Evolutionary conservation across 1,140 invertebrate genomes (phyloP).

Genomic region (Frieseomelitta varia): DNA sequence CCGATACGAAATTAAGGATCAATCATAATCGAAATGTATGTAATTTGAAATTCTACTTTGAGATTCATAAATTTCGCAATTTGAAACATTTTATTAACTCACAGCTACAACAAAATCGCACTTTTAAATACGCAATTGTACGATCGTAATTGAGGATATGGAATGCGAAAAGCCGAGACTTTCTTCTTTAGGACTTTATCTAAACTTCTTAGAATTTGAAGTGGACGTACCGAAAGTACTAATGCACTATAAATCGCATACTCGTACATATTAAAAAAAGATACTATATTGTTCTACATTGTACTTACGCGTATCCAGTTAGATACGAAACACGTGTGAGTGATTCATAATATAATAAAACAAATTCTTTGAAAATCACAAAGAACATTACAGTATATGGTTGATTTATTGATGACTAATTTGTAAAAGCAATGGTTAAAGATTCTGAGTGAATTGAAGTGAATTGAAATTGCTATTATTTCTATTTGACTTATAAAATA

Average conservation of each 20-base stretch:
- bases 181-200: slow-evolving; percentile 10
- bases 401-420: neutral
- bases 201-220: slow-evolving; percentile 29
- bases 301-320: neutral
- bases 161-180: slow-evolving; percentile 21
- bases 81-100: neutral
- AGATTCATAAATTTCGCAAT: slow-evolving; percentile 22
- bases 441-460: neutral
- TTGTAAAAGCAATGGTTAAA: neutral
- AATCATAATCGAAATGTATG: neutral
- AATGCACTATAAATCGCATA: neutral
- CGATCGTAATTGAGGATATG: neutral
- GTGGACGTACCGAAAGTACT: neutral
- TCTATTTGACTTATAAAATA: neutral
- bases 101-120: neutral
- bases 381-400: neutral
- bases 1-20: neutral
- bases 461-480: neutral
- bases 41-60: neutral
- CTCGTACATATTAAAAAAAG: neutral
- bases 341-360: slow-evolving; percentile 19
- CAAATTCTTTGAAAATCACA: slow-evolving; percentile 3
- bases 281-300: neutral
- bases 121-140: neutral
- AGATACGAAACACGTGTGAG: slow-evolving; percentile 1